Base-by-base conservation (phyloP, 2,888 invertebrate species). In the Trichogramma dendrolimi region DNA sequence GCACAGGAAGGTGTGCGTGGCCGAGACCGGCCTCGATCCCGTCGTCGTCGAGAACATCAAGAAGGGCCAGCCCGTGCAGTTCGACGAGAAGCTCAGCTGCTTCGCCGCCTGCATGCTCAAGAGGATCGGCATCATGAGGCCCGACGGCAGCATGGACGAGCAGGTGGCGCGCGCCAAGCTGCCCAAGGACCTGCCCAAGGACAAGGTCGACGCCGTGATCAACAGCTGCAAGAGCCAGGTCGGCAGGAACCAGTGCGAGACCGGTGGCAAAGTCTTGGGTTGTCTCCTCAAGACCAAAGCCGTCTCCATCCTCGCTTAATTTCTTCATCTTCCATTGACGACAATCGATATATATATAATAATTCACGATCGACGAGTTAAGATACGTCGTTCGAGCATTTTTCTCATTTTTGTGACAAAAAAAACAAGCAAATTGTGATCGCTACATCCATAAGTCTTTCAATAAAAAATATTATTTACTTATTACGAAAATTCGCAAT, bases 91-190 rank as follows among this genome's bases (percentile, higher is more conserved):
- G 62, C 56, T 77, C 0, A 68, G 60, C 8, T 77, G 76, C 62
- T 77, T 74, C 67, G 49, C 65, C 6, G 58, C 70, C 4, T 77
- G 77, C 54, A 63, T 77, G 58, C 56, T 76, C 65, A 75, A 73
- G 58, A 75, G 71, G 42, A 66, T 74, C 14, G 71, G 69, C 65
- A 69, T 74, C 58, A 27, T 27, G 27, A 27, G 27, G 3, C 27
- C 27, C 27, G 27, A 27, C 27, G 27, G 27, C n/a, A 68, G 66
- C 10, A 65, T 74, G 27, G 67, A 74, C 48, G 69, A 71, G 50
- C 60, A 68, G 57, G 66, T 68, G 10, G 68, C 71, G 10, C 70
- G 70, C 4, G 56, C 69, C 5, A 72, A 71, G 64, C 65, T 71
- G 50, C 70, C 71, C 27, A 14, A 64, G 39, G 69, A 67, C 39